Base-by-base conservation (phyloP, 2,113 vertebrate species). In the Oryzias javanicus region DNA sequence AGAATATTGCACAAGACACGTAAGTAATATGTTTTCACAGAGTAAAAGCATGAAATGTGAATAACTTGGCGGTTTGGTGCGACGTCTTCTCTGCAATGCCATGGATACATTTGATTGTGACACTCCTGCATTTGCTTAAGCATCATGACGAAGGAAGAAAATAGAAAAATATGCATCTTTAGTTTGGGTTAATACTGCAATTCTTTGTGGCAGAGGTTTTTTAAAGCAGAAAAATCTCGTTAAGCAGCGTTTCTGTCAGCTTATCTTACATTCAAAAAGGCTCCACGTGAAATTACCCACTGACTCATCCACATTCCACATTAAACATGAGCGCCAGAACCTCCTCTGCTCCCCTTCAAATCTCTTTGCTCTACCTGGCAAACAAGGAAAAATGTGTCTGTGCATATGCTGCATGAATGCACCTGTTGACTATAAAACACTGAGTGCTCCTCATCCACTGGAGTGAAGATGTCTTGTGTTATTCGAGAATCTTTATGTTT, bases 1-100 rank as follows among this genome's bases (percentile, higher is more conserved):
- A 64, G 35, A 70, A 17, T n/a, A 61, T 69, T 56, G 49, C 72
- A 85, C 80, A 64, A 84, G 59, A 88, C 75, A 70, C 64, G 71
- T 63, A 18, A 40, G 50, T 66, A 70, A 66, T 68, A 68, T 71
- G 55, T 66, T 76, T 55, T 54, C 49, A 72, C 29, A 84, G 66
- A 78, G 55, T 19, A 61, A 66, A 72, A 46, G 61, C 67, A 67
- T 84, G 63, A 81, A 78, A 81, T 67, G 70, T 78, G 56, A 70
- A 54, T 80, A 75, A 65, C 14, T 63, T 41, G 42, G 20, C 22
- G 49, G 46, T 64, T 55, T 70, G 49, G 69, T 64, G 56, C 42
- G 59, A 46, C 29, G 19, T 74, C 45, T 55, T 61, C 49, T 60
- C 44, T 76, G 69, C 65, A 70, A 73, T 49, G 53, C 13, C 27